Evolutionary conservation across 2,888 invertebrate species (phyloP).

Genomic region (Bombylius major): DNA sequence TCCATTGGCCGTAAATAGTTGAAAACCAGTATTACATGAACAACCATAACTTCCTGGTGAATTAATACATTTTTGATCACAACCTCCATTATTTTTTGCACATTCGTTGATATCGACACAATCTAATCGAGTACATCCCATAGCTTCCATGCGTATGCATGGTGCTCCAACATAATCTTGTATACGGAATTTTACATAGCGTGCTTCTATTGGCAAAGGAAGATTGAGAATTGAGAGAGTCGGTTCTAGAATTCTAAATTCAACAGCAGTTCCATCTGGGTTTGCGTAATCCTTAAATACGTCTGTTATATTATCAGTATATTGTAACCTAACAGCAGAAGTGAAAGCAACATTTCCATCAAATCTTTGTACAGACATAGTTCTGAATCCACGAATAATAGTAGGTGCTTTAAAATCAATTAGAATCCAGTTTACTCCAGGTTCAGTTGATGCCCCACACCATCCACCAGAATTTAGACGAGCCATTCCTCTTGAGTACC

Average conservation of each 20-base stretch:
- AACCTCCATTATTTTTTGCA: slow-evolving; percentile 72
- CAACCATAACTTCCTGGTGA: slow-evolving; percentile 80
- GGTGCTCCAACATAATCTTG: slow-evolving; percentile 80
- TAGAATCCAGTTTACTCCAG: slow-evolving; percentile 78
- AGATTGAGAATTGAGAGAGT: slow-evolving; percentile 82
- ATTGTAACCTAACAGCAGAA: slow-evolving; percentile 73
- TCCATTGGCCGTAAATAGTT: slow-evolving; percentile 75
- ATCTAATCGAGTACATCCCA: slow-evolving; percentile 84
- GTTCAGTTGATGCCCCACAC: slow-evolving; percentile 79
- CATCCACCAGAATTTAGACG: slow-evolving; percentile 76
- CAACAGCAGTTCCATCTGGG: slow-evolving; percentile 84
- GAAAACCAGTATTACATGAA: slow-evolving; percentile 82
- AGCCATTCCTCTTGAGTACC: slow-evolving; percentile 71
- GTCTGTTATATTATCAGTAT: slow-evolving; percentile 79
- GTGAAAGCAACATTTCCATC: slow-evolving; percentile 81
- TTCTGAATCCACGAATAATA: slow-evolving; percentile 78
- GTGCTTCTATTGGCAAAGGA: slow-evolving; percentile 83
- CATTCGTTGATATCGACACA: slow-evolving; percentile 86
- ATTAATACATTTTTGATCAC: slow-evolving; percentile 86
- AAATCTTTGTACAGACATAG: slow-evolving; percentile 72
- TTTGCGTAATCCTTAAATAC: slow-evolving; percentile 84
- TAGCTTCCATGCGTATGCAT: slow-evolving; percentile 78
- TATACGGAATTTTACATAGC: slow-evolving; percentile 74
- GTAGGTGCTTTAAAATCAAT: slow-evolving; percentile 81
- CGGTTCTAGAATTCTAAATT: slow-evolving; percentile 80